phyloP scores from a whole-genome alignment of 2,888 invertebrate genomes.

The Athalia circularis region DNA sequence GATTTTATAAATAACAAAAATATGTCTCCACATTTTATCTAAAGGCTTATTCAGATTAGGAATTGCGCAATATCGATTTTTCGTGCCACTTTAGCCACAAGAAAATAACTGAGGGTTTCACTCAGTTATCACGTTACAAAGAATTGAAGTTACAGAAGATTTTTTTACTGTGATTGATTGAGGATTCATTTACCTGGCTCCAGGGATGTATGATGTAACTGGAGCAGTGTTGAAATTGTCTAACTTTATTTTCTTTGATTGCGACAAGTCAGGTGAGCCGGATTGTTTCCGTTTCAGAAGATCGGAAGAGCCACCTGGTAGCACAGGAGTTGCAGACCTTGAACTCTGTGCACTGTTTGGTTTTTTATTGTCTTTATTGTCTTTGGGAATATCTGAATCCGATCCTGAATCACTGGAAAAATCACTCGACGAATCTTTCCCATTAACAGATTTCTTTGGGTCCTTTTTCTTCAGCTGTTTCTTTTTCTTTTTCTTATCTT shows the following conservation, averaged over 20 bases:
- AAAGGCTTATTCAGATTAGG: no score
- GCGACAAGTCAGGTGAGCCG: conserved; percentile 74
- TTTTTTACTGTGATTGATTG: neutral
- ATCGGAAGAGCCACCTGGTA: conserved; percentile 74
- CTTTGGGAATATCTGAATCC: conserved; percentile 66
- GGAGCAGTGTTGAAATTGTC: conserved; percentile 73
- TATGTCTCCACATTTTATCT: no score
- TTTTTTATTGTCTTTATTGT: conserved; percentile 74
- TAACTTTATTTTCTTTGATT: conserved; percentile 77
- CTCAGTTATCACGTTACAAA: no score
- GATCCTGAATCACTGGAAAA: conserved; percentile 69
- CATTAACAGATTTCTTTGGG: conserved; percentile 60
- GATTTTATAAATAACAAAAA: neutral
- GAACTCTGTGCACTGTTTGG: conserved; percentile 77
- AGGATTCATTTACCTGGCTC: conserved; percentile 71
- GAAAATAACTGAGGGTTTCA: no score
- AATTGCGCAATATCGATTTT: no score
- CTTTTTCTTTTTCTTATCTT: conserved; percentile 72
- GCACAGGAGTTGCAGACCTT: conserved; percentile 73
- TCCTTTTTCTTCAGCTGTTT: conserved; percentile 69
- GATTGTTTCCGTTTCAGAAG: conserved; percentile 66
- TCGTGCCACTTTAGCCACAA: no score
- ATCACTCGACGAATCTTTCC: conserved; percentile 70
- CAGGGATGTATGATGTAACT: conserved; percentile 74
- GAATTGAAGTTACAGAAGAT: conserved; percentile 5